These are phyloP conservation scores for Cervus canadensis DNA, from an alignment of 2,113 vertebrate genomes.

Conservation along the genomic window DNA sequence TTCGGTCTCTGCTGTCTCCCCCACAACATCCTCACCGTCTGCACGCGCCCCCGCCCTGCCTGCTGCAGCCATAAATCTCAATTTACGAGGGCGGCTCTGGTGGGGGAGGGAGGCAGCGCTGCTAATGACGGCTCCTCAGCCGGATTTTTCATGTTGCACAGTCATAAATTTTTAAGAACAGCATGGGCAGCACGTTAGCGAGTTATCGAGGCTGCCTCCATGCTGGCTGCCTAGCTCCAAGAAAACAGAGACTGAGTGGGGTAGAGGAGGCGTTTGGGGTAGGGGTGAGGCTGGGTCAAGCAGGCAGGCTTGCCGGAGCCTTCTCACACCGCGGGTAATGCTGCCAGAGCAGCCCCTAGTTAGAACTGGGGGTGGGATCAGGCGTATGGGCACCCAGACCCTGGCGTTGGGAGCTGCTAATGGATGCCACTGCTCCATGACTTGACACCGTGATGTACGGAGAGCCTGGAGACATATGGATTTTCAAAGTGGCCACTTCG, in stretches of 20 bases:
- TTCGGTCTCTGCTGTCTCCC: conserved; percentile 73
- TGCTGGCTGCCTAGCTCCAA: conserved; percentile 56
- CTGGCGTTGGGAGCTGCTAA: conserved; percentile 75
- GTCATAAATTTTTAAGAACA: conserved; percentile 91
- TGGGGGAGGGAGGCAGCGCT: conserved; percentile 83
- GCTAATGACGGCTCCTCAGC: conserved; percentile 87
- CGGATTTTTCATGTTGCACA: conserved; percentile 89
- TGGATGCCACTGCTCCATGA: conserved; percentile 83
- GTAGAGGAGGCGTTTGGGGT: background rate
- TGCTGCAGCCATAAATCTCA: conserved; percentile 88
- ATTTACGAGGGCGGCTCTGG: conserved; percentile 85
- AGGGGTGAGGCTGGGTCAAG: background rate
- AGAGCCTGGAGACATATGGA: conserved; percentile 86
- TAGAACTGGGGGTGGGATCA: conserved; percentile 52
- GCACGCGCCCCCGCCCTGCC: conserved; percentile 79
- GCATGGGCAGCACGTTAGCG: conserved; percentile 75
- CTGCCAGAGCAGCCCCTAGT: conserved; percentile 30
- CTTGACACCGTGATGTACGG: conserved; percentile 88
- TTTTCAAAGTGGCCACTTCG: conserved; percentile 84
- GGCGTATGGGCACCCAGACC: background rate
- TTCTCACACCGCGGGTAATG: background rate
- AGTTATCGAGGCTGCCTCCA: conserved; percentile 60
- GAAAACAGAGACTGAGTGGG: background rate
- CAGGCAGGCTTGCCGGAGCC: background rate
- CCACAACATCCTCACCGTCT: conserved; percentile 77